Evolutionary conservation across 2,888 invertebrate species (phyloP).

Genomic region (Diarsia mendica): DNA sequence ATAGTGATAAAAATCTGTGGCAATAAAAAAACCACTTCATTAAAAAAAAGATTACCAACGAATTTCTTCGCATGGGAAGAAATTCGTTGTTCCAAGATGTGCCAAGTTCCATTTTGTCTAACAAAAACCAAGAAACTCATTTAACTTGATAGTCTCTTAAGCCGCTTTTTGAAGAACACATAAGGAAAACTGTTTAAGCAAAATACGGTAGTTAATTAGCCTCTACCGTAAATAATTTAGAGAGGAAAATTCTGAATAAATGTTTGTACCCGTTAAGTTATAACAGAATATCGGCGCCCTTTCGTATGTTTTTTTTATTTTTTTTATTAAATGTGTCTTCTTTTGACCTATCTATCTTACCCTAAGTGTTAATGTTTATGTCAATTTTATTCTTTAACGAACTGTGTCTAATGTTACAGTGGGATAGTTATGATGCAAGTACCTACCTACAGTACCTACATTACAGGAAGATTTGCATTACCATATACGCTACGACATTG

Average conservation of each 20-base stretch:
- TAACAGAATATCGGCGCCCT: not conserved
- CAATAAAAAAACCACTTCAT: not conserved
- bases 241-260: constrained; percentile 40
- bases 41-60: not conserved
- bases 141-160: constrained; percentile 36
- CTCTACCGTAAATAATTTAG: constrained; percentile 58
- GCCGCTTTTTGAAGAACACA: constrained; percentile 36
- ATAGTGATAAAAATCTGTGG: not conserved
- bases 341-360: too few species aligned
- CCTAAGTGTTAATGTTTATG: too few species aligned
- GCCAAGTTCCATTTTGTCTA: not conserved
- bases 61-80: constrained; percentile 9
- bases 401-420: not conserved
- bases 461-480: too few species aligned
- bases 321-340: too few species aligned
- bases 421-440: too few species aligned
- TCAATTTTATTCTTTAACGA: not conserved
- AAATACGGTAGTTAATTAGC: constrained; percentile 56
- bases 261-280: not conserved
- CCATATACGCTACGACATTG: not conserved
- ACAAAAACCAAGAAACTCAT: constrained; percentile 32
- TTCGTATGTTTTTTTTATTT: too few species aligned
- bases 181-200: constrained; percentile 50
- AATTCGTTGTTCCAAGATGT: too few species aligned
- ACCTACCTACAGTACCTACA: too few species aligned